These are phyloP conservation scores for Polia nebulosa DNA, from an alignment of 2,888 invertebrate genomes.

Conservation along the genomic window DNA sequence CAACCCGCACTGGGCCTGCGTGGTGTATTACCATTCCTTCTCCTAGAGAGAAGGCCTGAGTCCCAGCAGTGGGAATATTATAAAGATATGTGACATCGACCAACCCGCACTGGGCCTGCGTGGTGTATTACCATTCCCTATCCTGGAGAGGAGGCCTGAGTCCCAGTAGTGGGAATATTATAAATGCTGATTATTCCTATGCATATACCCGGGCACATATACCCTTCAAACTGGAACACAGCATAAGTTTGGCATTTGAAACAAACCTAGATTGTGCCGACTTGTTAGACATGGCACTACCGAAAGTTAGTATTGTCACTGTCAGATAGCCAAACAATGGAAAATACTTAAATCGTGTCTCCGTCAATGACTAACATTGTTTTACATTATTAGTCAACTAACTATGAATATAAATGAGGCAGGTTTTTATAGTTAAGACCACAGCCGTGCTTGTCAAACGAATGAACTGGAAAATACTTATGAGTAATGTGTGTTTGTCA, in stretches of 20 bases:
- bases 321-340: constrained; percentile 17
- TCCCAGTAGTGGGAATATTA: no score
- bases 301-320: not conserved
- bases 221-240: not conserved
- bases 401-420: constrained; percentile 4
- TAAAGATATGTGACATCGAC: no score
- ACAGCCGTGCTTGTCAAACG: constrained; percentile 4
- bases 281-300: not conserved
- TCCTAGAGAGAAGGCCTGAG: no score
- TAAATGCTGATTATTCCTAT: no score
- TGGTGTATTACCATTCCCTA: no score
- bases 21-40: no score
- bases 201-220: no score
- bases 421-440: constrained; percentile 11
- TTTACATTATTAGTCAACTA: constrained; percentile 16
- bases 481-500: constrained; percentile 20
- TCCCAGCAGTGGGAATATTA: no score
- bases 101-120: no score
- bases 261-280: not conserved
- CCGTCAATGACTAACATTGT: constrained; percentile 22
- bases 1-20: no score
- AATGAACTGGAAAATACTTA: constrained; percentile 26
- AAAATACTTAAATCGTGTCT: constrained; percentile 22
- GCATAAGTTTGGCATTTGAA: not conserved
- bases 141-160: no score